Evolutionary conservation across 2,888 invertebrate species (phyloP).

Genomic region (Acrobasis suavella): DNA sequence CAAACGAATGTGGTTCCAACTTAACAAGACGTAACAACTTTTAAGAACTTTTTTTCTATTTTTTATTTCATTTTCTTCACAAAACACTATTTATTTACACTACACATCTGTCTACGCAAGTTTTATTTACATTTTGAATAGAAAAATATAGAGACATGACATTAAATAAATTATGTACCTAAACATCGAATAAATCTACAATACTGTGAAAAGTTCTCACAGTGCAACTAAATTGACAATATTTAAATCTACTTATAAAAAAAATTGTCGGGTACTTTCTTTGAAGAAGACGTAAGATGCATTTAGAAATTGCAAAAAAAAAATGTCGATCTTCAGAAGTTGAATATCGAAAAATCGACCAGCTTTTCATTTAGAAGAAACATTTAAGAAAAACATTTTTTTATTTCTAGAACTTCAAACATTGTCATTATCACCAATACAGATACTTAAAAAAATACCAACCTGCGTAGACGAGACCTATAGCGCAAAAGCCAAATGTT

Average conservation of each 20-base stretch:
- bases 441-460: slow-evolving; percentile 3
- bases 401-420: too few relatives aligned
- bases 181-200: not conserved
- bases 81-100: slow-evolving; percentile 11
- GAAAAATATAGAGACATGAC: not conserved
- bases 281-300: too few relatives aligned
- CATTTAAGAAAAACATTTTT: not conserved
- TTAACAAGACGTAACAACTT: slow-evolving; percentile 9
- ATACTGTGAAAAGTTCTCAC: too few relatives aligned
- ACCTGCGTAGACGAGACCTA: slow-evolving; percentile 14
- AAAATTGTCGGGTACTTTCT: too few relatives aligned
- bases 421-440: too few relatives aligned
- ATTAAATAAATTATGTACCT: not conserved
- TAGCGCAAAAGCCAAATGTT: not conserved
- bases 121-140: not conserved
- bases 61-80: slow-evolving; percentile 10
- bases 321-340: too few relatives aligned
- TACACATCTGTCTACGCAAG: slow-evolving; percentile 12
- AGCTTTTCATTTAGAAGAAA: too few relatives aligned
- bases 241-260: too few relatives aligned
- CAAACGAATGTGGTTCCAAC: slow-evolving; percentile 14
- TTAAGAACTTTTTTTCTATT: slow-evolving; percentile 8
- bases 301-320: too few relatives aligned
- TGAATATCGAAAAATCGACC: too few relatives aligned
- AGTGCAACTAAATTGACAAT: too few relatives aligned